Evolutionary conservation across 1,140 invertebrate genomes (phyloP), one percentile per base, ranked within the genome.

Genomic region (Caenorhabditis briggsae): DNA sequence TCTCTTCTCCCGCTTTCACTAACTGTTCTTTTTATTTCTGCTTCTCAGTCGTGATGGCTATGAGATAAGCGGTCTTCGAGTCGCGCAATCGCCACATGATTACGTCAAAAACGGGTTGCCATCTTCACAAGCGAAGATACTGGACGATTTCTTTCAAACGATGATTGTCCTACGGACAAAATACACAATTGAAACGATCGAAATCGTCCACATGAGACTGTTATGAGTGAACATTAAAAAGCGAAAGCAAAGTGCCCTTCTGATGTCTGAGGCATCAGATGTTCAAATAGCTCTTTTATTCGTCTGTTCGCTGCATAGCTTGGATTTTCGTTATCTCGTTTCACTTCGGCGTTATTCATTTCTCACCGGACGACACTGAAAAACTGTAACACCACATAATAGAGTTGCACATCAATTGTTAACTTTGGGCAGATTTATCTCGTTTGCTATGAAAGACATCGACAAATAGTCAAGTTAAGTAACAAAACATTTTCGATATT

Each of bases 61-160:
- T n/a, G 14, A 78, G 70, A 78, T 78, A 78, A 78, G 46, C 70
- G 70, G 70, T 78, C 70, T 78, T 41, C 64, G 41, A 78, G 18
- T 78, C 70, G 70, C 70, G 70, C 70, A 78, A 78, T 78, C 46
- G 70, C 46, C 64, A 43, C 70, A 50, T 78, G 70, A 78, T 78
- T 78, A 78, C 70, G 70, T 78, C 70, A 78, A 78, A 78, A 78
- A 78, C 70, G 70, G 46, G 70, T 78, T 78, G 70, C 33, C 33
- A 33, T 33, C 70, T 18, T 53, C 70, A 53, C n/a, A 78, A 46
- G 5, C n/a, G 50, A n/a, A 78, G 70, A 78, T 78, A 46, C 70
- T 78, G 70, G 70, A 78, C 70, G 70, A 78, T 78, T 78, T 8
- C 18, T 46, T 78, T 78, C 46, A 53, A 78, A 78, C 70, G 70